Evolutionary conservation across 2,888 invertebrate genomes (phyloP), one percentile per base, ranked within the genome.

Genomic region (Agrilus cyanescens): DNA sequence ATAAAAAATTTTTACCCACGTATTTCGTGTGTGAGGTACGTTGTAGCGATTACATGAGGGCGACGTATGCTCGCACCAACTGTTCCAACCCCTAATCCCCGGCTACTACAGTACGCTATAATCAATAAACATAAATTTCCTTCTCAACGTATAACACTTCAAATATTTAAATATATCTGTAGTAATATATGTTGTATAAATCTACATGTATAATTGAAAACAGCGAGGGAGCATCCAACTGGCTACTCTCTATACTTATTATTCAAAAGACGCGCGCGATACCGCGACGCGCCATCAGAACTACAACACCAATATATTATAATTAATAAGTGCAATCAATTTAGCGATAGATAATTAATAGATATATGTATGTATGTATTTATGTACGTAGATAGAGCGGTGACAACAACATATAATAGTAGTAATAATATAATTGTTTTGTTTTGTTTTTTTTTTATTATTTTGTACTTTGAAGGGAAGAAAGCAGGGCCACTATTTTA

Each of bases 41-140:
- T 25, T 25, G 25, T 25, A 10, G 25, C 3, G 25, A 25, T 25
- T 2, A 10, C 7, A 5, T 6, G 25, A 4, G 7, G 25, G 25
- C n/a, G 10, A 25, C 10, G 4, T 25, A 25, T 10, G 55, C 54
- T 47, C 51, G 42, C 46, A 51, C 53, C 57, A 29, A 57, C 59
- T 57, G 51, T 54, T 56, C 56, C 56, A 50, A 42, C 38, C 49
- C 55, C 57, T 51, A 44, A 52, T 55, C 56, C 63, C 25, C 25
- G n/a, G 10, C 25, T 63, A 66, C 66, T 66, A 66, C 65, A 66
- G 65, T 66, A 66, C 65, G 53, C 65, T 65, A 65, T 64, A 52
- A 63, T 65, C n/a, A n/a, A 64, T 65, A 63, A 62, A 65, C 65
- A 61, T 66, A 63, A 65, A 66, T 64, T 65, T 63, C 64, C 62